Evolutionary conservation across 2,797 vertebrate genomes (phyloP), one percentile per base, ranked within the genome.

Genomic region (Gambusia yucatana): DNA sequence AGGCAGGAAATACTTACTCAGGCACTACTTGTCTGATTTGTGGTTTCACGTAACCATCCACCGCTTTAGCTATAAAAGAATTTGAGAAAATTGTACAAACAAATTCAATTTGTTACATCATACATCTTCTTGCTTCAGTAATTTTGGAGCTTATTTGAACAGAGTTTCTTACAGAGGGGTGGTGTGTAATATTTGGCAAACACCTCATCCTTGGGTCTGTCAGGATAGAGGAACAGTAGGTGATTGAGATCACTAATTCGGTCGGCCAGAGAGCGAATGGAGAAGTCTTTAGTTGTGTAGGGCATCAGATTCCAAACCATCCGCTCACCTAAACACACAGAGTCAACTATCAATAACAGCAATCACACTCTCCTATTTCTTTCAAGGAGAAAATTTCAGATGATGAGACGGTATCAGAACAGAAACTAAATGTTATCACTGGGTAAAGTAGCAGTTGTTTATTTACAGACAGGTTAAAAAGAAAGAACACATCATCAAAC

Each of bases 271-370:
- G 98, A 99, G 78, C 98, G 98, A 86, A 99, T 99, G 87, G 98
- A 97, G 94, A 99, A 99, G 93, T 99, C 98, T 95, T 98, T 97
- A 87, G 97, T 98, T 84, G 98, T 99, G 95, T 99, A 99, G 77
- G 98, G 98, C 98, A 99, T 98, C 88, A 99, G 97, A 94, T 99
- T 99, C 98, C 98, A 99, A 77, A 99, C 97, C 97, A 99, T 96
- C 50, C 95, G 92, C 83, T 96, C 96, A 39, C 96, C 96, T 96
- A 86, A 25, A 73, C 14, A 77, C 84, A 80, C 65, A 74, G 43
- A 46, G 43, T 3, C 6, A 6, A 30, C 44, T 16, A 46, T 57
- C 72, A 76, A 9, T 20, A 52, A 65, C n/a, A 69, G 14, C 39
- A 47, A 17, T 43, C 20, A 65, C 17, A 20, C 17, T 36, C 63